These are phyloP conservation scores for Epinephelus moara DNA, from an alignment of 2,113 vertebrate genomes.

Conservation along the genomic window DNA sequence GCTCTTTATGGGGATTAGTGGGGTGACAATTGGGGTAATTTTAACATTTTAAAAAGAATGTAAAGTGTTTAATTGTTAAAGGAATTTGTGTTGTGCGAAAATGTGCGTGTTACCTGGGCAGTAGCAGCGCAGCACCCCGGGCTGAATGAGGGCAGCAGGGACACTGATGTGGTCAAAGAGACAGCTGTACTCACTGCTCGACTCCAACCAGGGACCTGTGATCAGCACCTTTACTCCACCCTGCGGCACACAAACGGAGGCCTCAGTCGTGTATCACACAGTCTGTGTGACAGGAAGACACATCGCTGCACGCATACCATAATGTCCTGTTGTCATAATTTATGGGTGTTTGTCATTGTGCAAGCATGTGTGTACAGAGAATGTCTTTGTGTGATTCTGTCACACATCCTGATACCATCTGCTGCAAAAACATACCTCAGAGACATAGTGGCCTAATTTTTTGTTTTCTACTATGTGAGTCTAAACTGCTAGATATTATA, in stretches of 20 bases:
- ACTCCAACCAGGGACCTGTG: constrained; percentile 97
- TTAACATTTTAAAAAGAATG: not conserved
- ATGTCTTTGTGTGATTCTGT: not conserved
- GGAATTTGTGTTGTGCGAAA: not conserved
- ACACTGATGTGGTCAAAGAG: constrained; percentile 99
- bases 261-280: constrained; percentile 13
- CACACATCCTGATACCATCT: constrained; percentile 7
- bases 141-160: constrained; percentile 97
- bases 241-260: constrained; percentile 78
- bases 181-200: constrained; percentile 97
- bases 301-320: not conserved
- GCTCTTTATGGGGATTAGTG: not conserved
- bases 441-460: constrained; percentile 21
- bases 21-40: not conserved
- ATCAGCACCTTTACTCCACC: constrained; percentile 99
- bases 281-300: not conserved
- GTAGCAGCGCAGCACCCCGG: constrained; percentile 98
- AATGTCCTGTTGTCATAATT: too few species aligned
- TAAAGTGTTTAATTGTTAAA: not conserved
- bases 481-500: not conserved
- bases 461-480: constrained; percentile 2
- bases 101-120: constrained; percentile 91
- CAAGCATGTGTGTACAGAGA: not conserved
- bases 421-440: not conserved
- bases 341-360: not conserved